Evolutionary conservation across 2,888 invertebrate genomes (phyloP).

Genomic region (Oasisia sp.): DNA sequence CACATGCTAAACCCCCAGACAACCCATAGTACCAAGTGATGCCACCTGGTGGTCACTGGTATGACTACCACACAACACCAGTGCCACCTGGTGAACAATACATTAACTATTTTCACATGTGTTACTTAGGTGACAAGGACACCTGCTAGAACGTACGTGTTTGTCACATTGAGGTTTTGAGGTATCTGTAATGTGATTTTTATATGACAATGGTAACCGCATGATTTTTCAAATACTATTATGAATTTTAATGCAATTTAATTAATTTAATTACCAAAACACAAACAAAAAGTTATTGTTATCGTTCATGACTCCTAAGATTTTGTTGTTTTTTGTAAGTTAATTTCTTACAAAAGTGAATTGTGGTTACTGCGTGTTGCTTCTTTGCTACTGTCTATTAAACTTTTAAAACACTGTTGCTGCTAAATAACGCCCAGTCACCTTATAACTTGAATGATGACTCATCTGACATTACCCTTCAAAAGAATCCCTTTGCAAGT

Average conservation of each 20-base stretch:
- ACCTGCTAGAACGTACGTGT: background rate
- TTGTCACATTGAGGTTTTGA: background rate
- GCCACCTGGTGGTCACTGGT: conserved; percentile 9
- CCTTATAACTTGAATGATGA: background rate
- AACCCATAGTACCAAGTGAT: background rate
- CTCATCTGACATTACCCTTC: background rate
- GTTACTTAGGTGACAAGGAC: background rate
- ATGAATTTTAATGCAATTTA: background rate
- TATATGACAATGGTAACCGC: background rate
- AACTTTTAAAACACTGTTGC: background rate
- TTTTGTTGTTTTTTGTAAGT: background rate
- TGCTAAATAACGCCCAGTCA: background rate
- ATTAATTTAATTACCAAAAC: too few relatives aligned
- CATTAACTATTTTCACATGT: background rate
- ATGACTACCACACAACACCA: background rate
- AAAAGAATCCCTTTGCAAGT: background rate
- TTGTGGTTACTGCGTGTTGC: too few relatives aligned
- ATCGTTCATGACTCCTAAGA: background rate
- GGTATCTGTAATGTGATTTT: background rate
- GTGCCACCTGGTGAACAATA: background rate
- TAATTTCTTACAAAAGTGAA: background rate
- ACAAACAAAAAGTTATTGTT: too few relatives aligned
- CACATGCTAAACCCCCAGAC: background rate
- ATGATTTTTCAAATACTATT: background rate
- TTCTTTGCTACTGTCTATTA: background rate